Evolutionary conservation across 2,888 invertebrate genomes (phyloP), one percentile per base, ranked within the genome.

Genomic region (Cheilosia pagana): DNA sequence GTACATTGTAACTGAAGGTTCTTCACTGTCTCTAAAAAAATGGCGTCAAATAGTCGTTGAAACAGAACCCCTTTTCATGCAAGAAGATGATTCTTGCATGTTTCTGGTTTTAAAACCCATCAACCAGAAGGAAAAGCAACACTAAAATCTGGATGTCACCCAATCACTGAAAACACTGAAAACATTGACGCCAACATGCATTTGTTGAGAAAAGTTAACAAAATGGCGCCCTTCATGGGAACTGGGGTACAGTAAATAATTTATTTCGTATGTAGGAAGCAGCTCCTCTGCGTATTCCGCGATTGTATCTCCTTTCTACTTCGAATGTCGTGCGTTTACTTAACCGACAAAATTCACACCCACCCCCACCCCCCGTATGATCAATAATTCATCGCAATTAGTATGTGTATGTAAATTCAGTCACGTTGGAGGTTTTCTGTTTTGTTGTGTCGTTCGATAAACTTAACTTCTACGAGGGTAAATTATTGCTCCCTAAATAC

Each of bases 391-490:
- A 23, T 16, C 50, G 16, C 41, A 67, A 75, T 75, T 75, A 52
- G 59, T 45, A 1, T n/a, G 8, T 45, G 45, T 59, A 75, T 75
- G 75, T 43, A 59, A 75, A 75, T 75, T 75, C 43, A 41, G 59
- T 52, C 75, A 75, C 43, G 59, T 31, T 41, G 50, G 21, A 23
- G 10, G 39, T 28, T 28, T 28, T 28, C 28, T 48, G 14, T 45
- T 43, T n/a, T 31, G 16, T 45, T 62, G 31, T 62, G 45, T 53
- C 2, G 4, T 7, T 50, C 10, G 41, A 60, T 21, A 55, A 28
- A 59, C 41, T 35, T 28, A 28, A 28, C 35, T 35, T 19, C 7
- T 28, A 10, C 21, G 45, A 14, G 16, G 28, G 28, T 43, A 53
- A 19, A 45, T 74, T 63, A 74, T 55, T 63, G 45, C 53, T 55